A percentile compares a stretch with the other conserved stretches of the same genome.
phyloP scores from a whole-genome alignment of 2,797 vertebrate genomes.

The Sternotherus odoratus region DNA sequence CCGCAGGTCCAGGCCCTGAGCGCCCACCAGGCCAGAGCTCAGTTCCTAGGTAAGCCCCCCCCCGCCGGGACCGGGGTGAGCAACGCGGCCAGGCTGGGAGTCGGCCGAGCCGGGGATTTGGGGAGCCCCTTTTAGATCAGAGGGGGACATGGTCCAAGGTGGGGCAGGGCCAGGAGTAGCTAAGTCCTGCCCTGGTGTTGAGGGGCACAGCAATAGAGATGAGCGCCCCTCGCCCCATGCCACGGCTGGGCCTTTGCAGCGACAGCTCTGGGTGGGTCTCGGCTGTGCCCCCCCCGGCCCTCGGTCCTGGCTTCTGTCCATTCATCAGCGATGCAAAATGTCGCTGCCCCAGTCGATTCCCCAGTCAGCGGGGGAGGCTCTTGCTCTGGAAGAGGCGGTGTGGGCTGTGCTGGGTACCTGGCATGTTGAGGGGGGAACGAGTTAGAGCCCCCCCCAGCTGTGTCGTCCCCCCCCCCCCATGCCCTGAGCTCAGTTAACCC shows the following conservation, averaged over 20 bases:
- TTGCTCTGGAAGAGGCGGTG: background rate
- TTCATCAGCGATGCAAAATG: background rate
- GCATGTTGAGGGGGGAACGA: rapidly evolving
- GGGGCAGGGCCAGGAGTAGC: background rate
- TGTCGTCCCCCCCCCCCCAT: no score
- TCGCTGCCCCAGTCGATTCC: background rate
- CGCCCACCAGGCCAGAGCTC: constrained; percentile 94
- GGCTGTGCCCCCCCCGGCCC: no score
- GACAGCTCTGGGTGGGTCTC: background rate
- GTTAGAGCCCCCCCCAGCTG: no score
- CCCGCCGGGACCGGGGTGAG: no score
- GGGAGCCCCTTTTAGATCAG: background rate
- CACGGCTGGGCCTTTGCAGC: background rate
- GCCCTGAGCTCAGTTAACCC: background rate
- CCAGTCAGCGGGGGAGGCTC: background rate
- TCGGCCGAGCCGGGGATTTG: no score
- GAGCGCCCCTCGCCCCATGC: no score
- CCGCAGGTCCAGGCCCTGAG: constrained; percentile 93
- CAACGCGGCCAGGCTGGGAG: background rate
- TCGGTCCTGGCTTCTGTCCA: background rate
- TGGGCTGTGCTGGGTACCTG: background rate
- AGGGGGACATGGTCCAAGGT: no score
- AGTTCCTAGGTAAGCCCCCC: constrained; percentile 91
- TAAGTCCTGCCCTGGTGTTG: background rate
- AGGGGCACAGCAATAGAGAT: background rate